phyloP scores from a whole-genome alignment of 2,888 invertebrate genomes.

The Orgyia antiqua region DNA sequence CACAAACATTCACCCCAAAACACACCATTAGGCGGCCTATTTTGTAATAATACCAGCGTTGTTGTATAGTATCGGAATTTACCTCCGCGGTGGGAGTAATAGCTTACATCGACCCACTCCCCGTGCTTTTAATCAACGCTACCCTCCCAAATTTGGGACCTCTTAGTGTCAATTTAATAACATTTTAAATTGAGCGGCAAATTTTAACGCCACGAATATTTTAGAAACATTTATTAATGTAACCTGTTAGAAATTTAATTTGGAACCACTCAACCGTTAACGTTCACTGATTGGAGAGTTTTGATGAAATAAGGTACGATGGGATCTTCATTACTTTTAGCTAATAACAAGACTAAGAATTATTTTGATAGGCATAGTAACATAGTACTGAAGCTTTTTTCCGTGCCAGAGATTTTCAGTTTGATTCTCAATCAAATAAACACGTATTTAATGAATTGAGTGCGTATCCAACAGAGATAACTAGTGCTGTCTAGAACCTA shows the following conservation, averaged over 20 bases:
- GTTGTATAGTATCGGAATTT: constrained; percentile 52
- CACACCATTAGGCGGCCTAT: constrained; percentile 44
- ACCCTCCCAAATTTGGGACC: constrained; percentile 34
- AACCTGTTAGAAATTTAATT: constrained; percentile 17
- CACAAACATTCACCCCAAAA: no score
- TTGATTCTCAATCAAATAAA: no score
- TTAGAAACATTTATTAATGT: constrained; percentile 6
- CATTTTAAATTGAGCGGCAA: constrained; percentile 38
- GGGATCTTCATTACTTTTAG: no score
- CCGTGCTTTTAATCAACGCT: constrained; percentile 52
- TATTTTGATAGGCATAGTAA: no score
- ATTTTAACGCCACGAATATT: constrained; percentile 26
- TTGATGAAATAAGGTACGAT: no score
- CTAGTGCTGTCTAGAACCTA: no score
- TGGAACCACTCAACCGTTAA: constrained; percentile 10
- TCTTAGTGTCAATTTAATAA: constrained; percentile 54
- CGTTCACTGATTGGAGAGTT: constrained; percentile 5
- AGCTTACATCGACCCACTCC: constrained; percentile 28
- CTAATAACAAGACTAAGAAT: no score
- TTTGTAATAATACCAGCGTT: constrained; percentile 43
- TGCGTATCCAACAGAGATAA: no score
- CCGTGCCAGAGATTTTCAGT: no score
- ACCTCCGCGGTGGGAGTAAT: constrained; percentile 35
- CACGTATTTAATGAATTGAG: no score
- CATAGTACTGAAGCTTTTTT: no score